Base-by-base conservation (phyloP, 2,888 invertebrate genomes). In the Ichneumoninae sp. region DNA sequence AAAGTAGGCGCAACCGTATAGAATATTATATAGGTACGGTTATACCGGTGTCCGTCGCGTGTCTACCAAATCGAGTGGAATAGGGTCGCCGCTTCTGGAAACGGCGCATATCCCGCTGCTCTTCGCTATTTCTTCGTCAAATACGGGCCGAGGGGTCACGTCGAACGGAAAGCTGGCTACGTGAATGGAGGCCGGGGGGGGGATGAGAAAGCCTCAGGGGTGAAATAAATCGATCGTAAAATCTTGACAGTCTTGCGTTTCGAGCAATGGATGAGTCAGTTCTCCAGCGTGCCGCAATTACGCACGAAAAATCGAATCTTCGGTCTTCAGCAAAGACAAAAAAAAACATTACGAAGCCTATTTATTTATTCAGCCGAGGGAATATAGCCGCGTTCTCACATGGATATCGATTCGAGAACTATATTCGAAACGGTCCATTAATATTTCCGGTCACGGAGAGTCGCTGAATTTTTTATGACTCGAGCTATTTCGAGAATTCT, bases 51-150 rank as follows among this genome's bases (percentile, higher is more conserved):
- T 57, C 0, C n/a, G 74, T 63, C 74, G 44, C 26, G n/a, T 63
- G 74, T 74, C 22, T 10, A 26, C 60, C 74, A 74, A 74, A 74
- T 74, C 60, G 74, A 63, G 74, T 47, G 74, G 60, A 74, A 74
- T 60, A 22, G 74, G 74, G 74, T 74, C 47, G 74, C 4, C 19
- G 74, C 44, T 44, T 74, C 44, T 44, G 10, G 47, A 74, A 74
- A 74, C 47, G 60, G 26, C 36, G 22, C 22, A n/a, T 54, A 54
- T 54, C 40, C 60, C 60, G 30, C 47, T 63, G 44, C 57, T 44
- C 74, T 47, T 19, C 44, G 22, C 2, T 65, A 13, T 50, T 50
- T 50, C 63, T 75, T 75, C 65, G 50, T 65, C 63, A 65, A 65
- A 65, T 75, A 65, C 50, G 60, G 65, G 65, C 50, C 50, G 65